Evolutionary conservation across 2,888 invertebrate species (phyloP).

Genomic region (Xiphydria camelus): DNA sequence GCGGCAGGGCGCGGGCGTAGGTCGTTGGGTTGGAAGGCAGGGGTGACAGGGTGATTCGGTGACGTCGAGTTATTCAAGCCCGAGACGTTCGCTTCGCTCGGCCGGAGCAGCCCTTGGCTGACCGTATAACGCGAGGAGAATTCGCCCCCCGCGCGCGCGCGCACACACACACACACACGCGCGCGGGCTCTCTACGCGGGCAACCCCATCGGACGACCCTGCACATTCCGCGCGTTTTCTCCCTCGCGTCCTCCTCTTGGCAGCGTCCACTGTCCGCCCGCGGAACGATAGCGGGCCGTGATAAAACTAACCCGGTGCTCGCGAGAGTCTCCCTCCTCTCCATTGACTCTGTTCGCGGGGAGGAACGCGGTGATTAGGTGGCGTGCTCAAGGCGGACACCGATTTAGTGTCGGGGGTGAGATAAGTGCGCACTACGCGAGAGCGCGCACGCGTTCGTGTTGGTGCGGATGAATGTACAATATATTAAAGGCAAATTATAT

Average conservation of each 20-base stretch:
- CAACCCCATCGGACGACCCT: too few relatives aligned
- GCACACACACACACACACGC: not conserved
- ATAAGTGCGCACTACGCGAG: too few relatives aligned
- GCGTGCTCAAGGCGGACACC: too few relatives aligned
- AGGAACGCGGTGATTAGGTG: too few relatives aligned
- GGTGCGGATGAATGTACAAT: too few relatives aligned
- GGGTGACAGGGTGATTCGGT: conserved; percentile 24
- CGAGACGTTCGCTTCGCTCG: too few relatives aligned
- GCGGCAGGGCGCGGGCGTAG: not conserved
- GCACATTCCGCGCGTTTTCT: conserved; percentile 47
- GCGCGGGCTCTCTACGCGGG: not conserved
- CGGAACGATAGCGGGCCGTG: conserved; percentile 31
- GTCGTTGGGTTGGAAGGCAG: conserved; percentile 6
- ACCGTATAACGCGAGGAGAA: conserved; percentile 33
- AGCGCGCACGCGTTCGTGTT: too few relatives aligned
- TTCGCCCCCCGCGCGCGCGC: conserved; percentile 25
- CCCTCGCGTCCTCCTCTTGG: not conserved
- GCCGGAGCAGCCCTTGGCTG: too few relatives aligned
- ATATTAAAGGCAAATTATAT: too few relatives aligned
- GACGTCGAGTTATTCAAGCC: conserved; percentile 46
- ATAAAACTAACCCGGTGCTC: conserved; percentile 39
- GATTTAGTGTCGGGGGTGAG: too few relatives aligned
- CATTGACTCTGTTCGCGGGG: too few relatives aligned
- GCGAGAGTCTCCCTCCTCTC: too few relatives aligned
- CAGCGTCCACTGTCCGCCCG: conserved; percentile 34